Base-by-base conservation (phyloP, 2,888 invertebrate species). In the Metacarcinus magister region DNA sequence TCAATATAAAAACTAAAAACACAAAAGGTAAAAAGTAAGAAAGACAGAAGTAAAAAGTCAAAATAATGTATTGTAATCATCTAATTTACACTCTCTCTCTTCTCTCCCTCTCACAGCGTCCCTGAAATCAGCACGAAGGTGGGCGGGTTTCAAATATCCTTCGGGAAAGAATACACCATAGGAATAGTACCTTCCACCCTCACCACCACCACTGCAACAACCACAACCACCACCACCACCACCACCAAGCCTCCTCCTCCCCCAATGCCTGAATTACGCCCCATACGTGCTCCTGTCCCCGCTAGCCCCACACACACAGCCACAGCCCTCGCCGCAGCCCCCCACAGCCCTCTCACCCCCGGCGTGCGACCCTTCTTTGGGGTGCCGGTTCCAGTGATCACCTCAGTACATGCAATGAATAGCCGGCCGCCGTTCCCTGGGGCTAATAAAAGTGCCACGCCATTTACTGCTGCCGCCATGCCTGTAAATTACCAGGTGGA, bases 311-410 rank as follows among this genome's bases (percentile, higher is more conserved):
- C 75, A 28, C 28, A 75, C 28, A 75, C 7, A 44, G 4, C 46
- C 2, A 19, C 87, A 87, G 39, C 75, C 75, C 75, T 82, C 7
- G 75, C 75, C 75, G 28, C 28, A 28, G 39, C n/a, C 87, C 92
- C 28, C 46, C 67, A 13, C 82, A 92, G 91, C 32, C 94, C 10
- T 94, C 89, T 90, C 39, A 67, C 96, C 10, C 75, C 92, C 7
- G 93, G 94, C 44, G n/a, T 32, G 10, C 46, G 94, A 13, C 96
- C 96, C 5, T 67, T 92, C 28, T 94, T 96, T 92, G 96, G 96
- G 54, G 96, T 96, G 23, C 96, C 96, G 1, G 96, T 96, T 32
- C 96, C 96, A 7, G 96, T 96, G 32, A 96, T 96, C 43, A 96
- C 94, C 5, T 96, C 96, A 7, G 94, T 96, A 16, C 94, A 96